Base-by-base conservation (phyloP, 2,113 vertebrate genomes). In the Cisticola juncidis region DNA sequence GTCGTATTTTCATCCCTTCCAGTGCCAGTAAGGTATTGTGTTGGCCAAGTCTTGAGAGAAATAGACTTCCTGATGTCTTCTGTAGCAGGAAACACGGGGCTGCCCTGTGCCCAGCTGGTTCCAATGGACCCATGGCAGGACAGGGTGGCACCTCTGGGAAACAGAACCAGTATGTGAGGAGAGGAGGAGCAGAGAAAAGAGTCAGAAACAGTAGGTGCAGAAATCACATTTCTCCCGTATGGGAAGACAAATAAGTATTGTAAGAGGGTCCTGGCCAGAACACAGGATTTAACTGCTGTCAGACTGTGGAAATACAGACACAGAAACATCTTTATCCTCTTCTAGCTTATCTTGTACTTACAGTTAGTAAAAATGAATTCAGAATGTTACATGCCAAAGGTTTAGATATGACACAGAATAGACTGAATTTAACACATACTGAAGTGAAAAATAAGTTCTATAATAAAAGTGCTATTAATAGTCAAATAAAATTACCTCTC, bases 31-130 rank as follows among this genome's bases (percentile, higher is more conserved):
- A 53, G 14, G 5, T 44, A 8, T 57, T 56, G n/a, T 31, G 33
- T 1, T 42, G 14, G 20, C 23, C 29, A 79, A 31, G 19, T 42
- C 33, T 47, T 50, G 70, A 14, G 33, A 57, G 23, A 0, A 3
- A 2, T 2, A 5, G 9, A 3, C 22, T 61, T 40, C 54, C 69
- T n/a, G 7, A 5, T 65, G 24, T 19, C 51, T 22, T 54, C 10
- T 66, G 48, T 22, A n/a, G n/a, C 18, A 84, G 51, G 38, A 61
- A 73, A 56, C 28, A 9, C 26, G 28, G n/a, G 25, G 9, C 42
- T 61, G 13, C 4, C n/a, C 24, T 3, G 1, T 38, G 62, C 11
- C 33, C 33, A 51, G 11, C 9, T 0, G 5, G 8, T 35, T 44
- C 60, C 25, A 25, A 3, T 7, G 18, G 22, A 56, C 14, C 15